Evolutionary conservation across 2,888 invertebrate species (phyloP).

Genomic region (Cerceris rybyensis): DNA sequence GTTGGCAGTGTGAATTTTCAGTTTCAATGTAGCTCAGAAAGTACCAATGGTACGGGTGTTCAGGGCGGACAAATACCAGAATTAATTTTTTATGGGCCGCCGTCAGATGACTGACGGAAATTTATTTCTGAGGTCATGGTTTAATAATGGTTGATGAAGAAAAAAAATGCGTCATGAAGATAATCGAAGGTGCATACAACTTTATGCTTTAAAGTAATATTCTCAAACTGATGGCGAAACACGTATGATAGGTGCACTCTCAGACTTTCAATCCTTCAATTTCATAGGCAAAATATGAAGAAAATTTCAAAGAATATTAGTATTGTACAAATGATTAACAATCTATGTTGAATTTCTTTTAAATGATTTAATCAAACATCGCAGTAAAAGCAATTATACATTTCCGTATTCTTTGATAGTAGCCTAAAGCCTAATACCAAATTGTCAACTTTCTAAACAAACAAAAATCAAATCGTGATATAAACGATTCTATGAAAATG

Average conservation of each 20-base stretch:
- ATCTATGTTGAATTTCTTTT: too few species aligned
- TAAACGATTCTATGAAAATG: slow-evolving; percentile 5
- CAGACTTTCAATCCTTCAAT: slow-evolving; percentile 18
- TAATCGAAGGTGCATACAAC: slow-evolving; percentile 28
- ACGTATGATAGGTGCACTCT: slow-evolving; percentile 35
- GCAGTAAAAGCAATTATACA: not conserved
- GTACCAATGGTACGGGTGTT: slow-evolving; percentile 98
- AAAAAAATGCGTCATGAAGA: slow-evolving; percentile 27
- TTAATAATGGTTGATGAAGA: slow-evolving; percentile 45
- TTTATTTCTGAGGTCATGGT: slow-evolving; percentile 67
- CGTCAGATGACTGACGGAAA: slow-evolving; percentile 82
- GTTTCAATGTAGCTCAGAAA: slow-evolving; percentile 98
- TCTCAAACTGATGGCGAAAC: slow-evolving; percentile 17
- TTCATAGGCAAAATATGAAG: too few species aligned
- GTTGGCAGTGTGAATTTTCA: slow-evolving; percentile 97
- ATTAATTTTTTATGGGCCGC: slow-evolving; percentile 96
- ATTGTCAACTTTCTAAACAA: slow-evolving; percentile 5
- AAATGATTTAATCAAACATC: not conserved
- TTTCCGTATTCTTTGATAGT: slow-evolving; percentile 3
- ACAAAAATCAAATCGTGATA: not conserved
- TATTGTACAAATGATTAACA: too few species aligned
- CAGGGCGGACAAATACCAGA: slow-evolving; percentile 99
- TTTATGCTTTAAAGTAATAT: slow-evolving; percentile 20
- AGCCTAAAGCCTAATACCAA: slow-evolving; percentile 20
- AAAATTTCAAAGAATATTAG: too few species aligned